Conservation (phyloP, 1,140 invertebrate genomes). For the Orussus abietinus region DNA sequence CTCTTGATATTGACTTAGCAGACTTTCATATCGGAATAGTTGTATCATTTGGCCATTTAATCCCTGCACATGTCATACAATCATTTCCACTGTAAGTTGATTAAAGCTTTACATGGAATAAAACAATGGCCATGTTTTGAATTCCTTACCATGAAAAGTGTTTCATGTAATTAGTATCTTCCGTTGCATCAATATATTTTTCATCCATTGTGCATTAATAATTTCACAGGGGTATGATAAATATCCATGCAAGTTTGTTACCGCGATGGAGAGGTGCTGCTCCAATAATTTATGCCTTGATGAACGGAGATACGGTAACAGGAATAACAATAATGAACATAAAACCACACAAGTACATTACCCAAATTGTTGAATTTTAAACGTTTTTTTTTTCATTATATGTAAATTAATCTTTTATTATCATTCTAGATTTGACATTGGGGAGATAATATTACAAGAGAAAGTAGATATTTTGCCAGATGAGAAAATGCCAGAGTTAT, state of each 20-base stretch:
- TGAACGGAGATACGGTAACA: slow-evolving; percentile 76
- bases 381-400: slow-evolving; percentile 19
- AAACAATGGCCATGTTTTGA: slow-evolving; percentile 6
- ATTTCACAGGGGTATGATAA: slow-evolving; percentile 77
- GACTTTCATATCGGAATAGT: slow-evolving; percentile 66
- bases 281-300: slow-evolving; percentile 78
- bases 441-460: slow-evolving; percentile 72
- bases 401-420: too few relatives aligned
- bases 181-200: too few relatives aligned
- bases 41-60: slow-evolving; percentile 70
- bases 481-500: slow-evolving; percentile 66
- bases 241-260: slow-evolving; percentile 87
- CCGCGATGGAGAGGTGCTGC: slow-evolving; percentile 91
- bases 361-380: slow-evolving; percentile 21
- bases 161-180: too few relatives aligned
- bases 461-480: slow-evolving; percentile 59
- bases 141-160: too few relatives aligned
- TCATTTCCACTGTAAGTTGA: slow-evolving; percentile 60
- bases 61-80: slow-evolving; percentile 61
- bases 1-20: slow-evolving; percentile 32
- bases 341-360: slow-evolving; percentile 72
- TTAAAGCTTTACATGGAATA: slow-evolving; percentile 3
- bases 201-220: slow-evolving; percentile 9
- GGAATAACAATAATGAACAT: slow-evolving; percentile 90
- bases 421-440: slow-evolving; percentile 72